Conservation (phyloP, 2,888 invertebrate genomes). For the Diarsia rubi region DNA sequence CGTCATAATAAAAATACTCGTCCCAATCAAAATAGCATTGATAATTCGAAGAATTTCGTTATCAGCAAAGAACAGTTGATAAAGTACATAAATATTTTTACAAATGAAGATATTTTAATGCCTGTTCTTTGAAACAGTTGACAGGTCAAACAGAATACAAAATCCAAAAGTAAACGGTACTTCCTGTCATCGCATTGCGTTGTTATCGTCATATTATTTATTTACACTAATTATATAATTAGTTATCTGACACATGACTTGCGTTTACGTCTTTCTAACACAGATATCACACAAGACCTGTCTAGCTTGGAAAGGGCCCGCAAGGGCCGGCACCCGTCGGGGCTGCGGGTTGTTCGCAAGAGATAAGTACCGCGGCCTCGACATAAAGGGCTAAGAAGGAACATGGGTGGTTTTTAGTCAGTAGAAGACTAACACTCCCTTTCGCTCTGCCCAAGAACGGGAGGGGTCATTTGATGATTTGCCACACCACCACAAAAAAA, state of each 20-base stretch:
- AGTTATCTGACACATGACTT: background rate
- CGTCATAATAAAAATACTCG: background rate
- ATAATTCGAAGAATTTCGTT: constrained; percentile 12
- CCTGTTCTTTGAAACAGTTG: background rate
- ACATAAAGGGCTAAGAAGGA: too few species aligned
- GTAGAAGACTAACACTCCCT: too few species aligned
- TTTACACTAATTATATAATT: constrained; percentile 16
- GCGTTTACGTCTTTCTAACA: background rate
- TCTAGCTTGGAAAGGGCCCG: too few species aligned
- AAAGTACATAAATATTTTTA: background rate
- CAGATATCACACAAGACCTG: background rate
- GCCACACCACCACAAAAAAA: too few species aligned
- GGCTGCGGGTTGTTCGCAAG: too few species aligned
- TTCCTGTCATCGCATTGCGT: constrained; percentile 10
- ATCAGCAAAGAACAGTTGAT: constrained; percentile 17
- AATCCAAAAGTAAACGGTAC: constrained; percentile 11
- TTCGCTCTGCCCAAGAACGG: too few species aligned
- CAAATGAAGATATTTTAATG: background rate
- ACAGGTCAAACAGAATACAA: background rate
- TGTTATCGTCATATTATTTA: background rate
- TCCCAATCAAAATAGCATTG: background rate
- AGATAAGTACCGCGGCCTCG: too few species aligned
- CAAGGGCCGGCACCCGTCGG: too few species aligned
- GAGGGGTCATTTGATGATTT: too few species aligned
- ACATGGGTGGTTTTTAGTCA: too few species aligned